These are phyloP conservation scores for Phylloscopus collybita DNA, from an alignment of 2,797 vertebrate genomes.

Conservation along the genomic window DNA sequence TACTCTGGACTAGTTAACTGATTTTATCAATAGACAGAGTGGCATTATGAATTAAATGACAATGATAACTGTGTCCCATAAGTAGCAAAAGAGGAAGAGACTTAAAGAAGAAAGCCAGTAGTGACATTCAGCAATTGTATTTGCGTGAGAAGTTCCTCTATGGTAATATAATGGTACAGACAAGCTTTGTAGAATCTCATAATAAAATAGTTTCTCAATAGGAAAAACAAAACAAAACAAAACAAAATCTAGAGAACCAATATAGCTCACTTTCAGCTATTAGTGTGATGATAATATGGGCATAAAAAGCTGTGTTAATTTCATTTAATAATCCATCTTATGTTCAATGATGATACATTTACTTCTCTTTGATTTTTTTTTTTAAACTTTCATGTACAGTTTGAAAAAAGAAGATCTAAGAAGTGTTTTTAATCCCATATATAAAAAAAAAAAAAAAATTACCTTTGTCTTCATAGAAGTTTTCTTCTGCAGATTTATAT, in stretches of 20 bases:
- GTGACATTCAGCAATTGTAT: not conserved
- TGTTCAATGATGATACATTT: not conserved
- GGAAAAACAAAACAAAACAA: no score
- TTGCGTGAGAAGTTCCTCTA: not conserved
- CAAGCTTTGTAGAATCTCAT: not conserved
- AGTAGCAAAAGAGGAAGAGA: not conserved
- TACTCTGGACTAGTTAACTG: not conserved
- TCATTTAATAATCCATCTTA: not conserved
- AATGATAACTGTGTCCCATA: not conserved
- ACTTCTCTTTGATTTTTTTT: not conserved
- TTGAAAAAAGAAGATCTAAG: not conserved
- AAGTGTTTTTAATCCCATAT: not conserved
- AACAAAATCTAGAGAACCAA: not conserved
- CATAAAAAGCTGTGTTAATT: not conserved
- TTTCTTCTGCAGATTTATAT: not conserved
- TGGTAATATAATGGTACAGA: not conserved
- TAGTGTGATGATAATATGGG: not conserved
- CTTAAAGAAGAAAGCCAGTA: not conserved
- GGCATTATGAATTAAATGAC: not conserved
- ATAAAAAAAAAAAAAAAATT: not conserved
- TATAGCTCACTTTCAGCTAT: not conserved
- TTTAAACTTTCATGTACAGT: not conserved
- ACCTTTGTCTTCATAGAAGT: not conserved
- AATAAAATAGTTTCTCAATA: not conserved
- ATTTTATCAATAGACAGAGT: not conserved